Evolutionary conservation across 2,113 vertebrate genomes (phyloP).

Genomic region (Stegastes partitus): DNA sequence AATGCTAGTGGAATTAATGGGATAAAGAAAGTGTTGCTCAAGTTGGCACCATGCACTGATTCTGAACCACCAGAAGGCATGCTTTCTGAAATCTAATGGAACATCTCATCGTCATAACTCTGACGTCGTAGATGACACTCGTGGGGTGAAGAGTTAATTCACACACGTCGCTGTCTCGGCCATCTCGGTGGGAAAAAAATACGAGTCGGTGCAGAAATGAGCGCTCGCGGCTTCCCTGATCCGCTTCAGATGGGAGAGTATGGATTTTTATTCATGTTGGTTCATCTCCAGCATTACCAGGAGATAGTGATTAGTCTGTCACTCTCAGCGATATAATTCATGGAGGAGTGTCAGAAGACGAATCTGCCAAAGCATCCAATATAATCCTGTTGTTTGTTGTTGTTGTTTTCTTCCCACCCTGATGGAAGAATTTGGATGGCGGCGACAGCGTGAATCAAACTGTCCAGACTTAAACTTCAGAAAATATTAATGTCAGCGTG

Average conservation of each 20-base stretch:
- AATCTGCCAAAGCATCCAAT: conserved; percentile 47
- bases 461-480: conserved; percentile 58
- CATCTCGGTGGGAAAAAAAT: too few relatives aligned
- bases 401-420: too few relatives aligned
- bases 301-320: conserved; percentile 61
- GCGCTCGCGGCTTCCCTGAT: background rate
- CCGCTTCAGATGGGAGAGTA: conserved; percentile 14
- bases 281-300: conserved; percentile 3
- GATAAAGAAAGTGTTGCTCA: too few relatives aligned
- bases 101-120: too few relatives aligned
- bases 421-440: too few relatives aligned
- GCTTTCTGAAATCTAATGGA: too few relatives aligned
- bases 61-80: too few relatives aligned
- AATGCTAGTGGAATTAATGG: too few relatives aligned
- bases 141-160: too few relatives aligned
- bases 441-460: conserved; percentile 42
- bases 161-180: too few relatives aligned
- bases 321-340: conserved; percentile 48
- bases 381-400: conserved; percentile 26
- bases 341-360: conserved; percentile 33
- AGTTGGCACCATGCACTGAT: too few relatives aligned
- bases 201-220: background rate
- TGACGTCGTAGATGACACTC: too few relatives aligned
- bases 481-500: conserved; percentile 60
- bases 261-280: conserved; percentile 30